Percentiles rank a stretch among this genome's conserved stretches.
phyloP scores from a whole-genome alignment of 2,113 vertebrate species.

The Periophthalmodon schlosseri region DNA sequence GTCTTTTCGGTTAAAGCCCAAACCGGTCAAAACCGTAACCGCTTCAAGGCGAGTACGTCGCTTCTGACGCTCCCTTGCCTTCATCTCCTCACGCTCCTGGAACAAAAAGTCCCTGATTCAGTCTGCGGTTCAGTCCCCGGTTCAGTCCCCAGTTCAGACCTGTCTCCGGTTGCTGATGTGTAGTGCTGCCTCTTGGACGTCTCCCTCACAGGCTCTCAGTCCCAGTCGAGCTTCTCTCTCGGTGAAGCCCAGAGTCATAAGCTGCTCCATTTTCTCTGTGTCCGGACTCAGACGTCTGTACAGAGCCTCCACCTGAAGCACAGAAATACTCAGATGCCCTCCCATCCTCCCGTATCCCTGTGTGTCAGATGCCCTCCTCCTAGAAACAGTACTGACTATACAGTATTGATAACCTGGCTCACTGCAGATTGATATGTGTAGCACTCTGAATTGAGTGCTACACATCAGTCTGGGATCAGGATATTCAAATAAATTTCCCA shows the following conservation, averaged over 20 bases:
- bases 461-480: too few relatives aligned
- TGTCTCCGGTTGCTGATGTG: constrained; percentile 86
- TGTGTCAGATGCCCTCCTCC: too few relatives aligned
- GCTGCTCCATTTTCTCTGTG: constrained; percentile 82
- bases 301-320: constrained; percentile 81
- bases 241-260: constrained; percentile 86
- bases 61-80: constrained; percentile 81
- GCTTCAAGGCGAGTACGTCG: constrained; percentile 75
- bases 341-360: too few relatives aligned
- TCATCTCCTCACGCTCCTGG: constrained; percentile 86
- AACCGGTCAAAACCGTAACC: constrained; percentile 75
- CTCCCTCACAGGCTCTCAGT: constrained; percentile 87
- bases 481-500: too few relatives aligned
- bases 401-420: too few relatives aligned
- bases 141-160: constrained; percentile 71
- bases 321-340: not conserved
- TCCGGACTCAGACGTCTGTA: constrained; percentile 83
- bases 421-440: too few relatives aligned
- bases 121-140: constrained; percentile 63
- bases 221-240: constrained; percentile 91
- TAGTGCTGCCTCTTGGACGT: constrained; percentile 82
- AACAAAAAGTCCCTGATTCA: not conserved
- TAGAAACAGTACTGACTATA: too few relatives aligned
- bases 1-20: constrained; percentile 84
- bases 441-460: too few relatives aligned